Evolutionary conservation across 2,888 invertebrate species (phyloP).

Genomic region (Scaptodrosophila latifasciaeformis): DNA sequence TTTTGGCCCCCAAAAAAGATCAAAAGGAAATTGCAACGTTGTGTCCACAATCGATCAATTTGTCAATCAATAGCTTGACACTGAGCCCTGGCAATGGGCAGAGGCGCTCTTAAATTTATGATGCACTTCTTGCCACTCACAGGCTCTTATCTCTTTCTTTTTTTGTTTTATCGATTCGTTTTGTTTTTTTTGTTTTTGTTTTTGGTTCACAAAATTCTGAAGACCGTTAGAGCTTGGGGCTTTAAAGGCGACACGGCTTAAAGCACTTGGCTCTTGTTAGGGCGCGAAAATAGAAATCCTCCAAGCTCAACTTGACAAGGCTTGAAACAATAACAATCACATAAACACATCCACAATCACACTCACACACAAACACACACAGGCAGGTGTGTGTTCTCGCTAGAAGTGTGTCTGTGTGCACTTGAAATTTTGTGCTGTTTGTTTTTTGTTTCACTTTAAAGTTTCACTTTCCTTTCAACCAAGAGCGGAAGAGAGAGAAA

Average conservation of each 20-base stretch:
- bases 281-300: conserved; percentile 44
- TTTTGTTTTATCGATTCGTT: background rate
- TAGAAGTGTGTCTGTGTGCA: too few species aligned
- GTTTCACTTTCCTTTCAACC: conserved; percentile 49
- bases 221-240: too few species aligned
- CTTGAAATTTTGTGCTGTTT: conserved; percentile 30
- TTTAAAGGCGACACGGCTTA: background rate
- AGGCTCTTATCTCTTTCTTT: background rate
- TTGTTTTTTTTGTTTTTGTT: conserved; percentile 13
- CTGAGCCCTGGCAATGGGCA: conserved; percentile 21
- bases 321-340: conserved; percentile 23
- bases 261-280: conserved; percentile 2
- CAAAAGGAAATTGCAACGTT: conserved; percentile 15
- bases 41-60: conserved; percentile 21
- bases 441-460: conserved; percentile 42
- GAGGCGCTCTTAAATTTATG: conserved; percentile 14
- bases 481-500: too few species aligned
- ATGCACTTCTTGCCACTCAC: conserved; percentile 1
- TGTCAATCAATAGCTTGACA: conserved; percentile 42
- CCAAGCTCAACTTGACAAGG: background rate
- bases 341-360: conserved; percentile 9
- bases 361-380: conserved; percentile 4
- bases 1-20: conserved; percentile 17
- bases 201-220: background rate
- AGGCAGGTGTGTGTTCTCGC: background rate